Evolutionary conservation across 2,113 vertebrate species (phyloP).

Genomic region (Thunnus maccoyii): DNA sequence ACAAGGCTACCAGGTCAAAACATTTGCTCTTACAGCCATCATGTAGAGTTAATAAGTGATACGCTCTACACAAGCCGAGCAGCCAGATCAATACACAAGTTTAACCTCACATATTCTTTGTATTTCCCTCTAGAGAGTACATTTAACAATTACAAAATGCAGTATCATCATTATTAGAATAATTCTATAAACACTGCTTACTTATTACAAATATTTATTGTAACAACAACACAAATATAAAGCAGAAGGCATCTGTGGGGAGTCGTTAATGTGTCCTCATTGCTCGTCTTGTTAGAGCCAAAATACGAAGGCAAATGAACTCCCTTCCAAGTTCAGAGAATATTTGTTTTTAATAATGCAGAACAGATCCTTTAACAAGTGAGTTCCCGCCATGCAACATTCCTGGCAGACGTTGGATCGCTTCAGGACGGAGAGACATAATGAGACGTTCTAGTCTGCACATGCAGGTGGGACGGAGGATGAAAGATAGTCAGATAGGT

Average conservation of each 20-base stretch:
- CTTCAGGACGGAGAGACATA: background rate
- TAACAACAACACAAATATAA: background rate
- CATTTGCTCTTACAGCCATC: background rate
- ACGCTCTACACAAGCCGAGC: background rate
- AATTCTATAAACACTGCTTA: too few species aligned
- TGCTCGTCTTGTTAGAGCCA: background rate
- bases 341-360: background rate
- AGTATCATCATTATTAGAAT: too few species aligned
- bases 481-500: background rate
- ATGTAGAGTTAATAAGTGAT: background rate
- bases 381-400: slow-evolving; percentile 2
- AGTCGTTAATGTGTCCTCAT: background rate
- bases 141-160: background rate
- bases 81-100: background rate
- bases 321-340: background rate
- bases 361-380: background rate
- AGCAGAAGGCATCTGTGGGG: background rate
- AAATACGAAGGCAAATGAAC: background rate
- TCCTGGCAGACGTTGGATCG: background rate
- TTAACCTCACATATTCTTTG: too few species aligned
- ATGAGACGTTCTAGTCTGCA: slow-evolving; percentile 19
- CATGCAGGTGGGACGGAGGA: slow-evolving; percentile 16
- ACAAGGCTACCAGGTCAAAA: background rate
- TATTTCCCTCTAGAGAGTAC: background rate
- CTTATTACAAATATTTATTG: background rate